Evolutionary conservation across 2,888 invertebrate genomes (phyloP).

Genomic region (Cerastis leucographa): DNA sequence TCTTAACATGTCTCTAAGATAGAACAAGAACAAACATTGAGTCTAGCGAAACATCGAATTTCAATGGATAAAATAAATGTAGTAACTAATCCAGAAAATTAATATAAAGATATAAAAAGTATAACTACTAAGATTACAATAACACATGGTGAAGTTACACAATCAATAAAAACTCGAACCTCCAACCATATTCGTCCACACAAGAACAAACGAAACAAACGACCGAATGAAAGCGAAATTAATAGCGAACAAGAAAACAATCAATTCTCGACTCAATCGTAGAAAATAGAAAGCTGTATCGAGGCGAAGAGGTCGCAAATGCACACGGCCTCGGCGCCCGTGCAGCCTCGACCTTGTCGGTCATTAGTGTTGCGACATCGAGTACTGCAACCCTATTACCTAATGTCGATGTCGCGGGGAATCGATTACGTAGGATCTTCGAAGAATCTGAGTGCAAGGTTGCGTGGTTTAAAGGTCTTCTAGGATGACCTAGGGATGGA

Average conservation of each 20-base stretch:
- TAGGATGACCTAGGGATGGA: neutral
- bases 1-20: neutral
- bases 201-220: slow-evolving; percentile 18
- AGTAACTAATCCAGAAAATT: neutral
- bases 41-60: neutral
- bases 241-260: slow-evolving; percentile 45
- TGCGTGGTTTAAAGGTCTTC: slow-evolving; percentile 37
- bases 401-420: slow-evolving; percentile 66
- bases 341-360: slow-evolving; percentile 77
- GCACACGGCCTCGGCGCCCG: slow-evolving; percentile 66
- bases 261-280: slow-evolving; percentile 50
- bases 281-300: slow-evolving; percentile 73
- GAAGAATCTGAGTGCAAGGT: slow-evolving; percentile 58
- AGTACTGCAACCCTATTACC: slow-evolving; percentile 67
- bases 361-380: slow-evolving; percentile 71
- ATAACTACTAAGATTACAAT: too few species aligned
- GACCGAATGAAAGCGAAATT: slow-evolving; percentile 56
- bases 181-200: slow-evolving; percentile 16
- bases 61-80: neutral
- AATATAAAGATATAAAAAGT: neutral
- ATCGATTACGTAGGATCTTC: slow-evolving; percentile 61
- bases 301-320: slow-evolving; percentile 68
- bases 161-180: neutral
- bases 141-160: neutral
- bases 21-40: neutral